Conservation (phyloP, 1,140 invertebrate genomes). For the Zaprionus africanus region DNA sequence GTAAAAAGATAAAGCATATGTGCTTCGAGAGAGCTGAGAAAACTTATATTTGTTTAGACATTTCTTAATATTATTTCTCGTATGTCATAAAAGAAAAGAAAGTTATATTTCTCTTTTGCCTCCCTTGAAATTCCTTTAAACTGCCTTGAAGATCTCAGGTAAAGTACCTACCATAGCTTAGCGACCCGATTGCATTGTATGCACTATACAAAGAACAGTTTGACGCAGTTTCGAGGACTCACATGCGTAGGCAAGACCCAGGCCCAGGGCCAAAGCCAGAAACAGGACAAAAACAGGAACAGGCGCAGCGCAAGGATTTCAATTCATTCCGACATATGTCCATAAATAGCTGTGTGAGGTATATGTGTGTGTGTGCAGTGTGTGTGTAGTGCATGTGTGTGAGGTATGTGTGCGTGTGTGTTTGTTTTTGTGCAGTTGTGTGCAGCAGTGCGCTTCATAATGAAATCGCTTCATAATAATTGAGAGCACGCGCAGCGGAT, state of each 20-base stretch:
- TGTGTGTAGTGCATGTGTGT: conserved; percentile 14
- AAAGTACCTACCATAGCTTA: background rate
- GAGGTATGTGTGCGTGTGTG: background rate
- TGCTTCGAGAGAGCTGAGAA: too few relatives aligned
- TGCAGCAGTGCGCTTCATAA: conserved; percentile 17
- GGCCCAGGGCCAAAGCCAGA: background rate
- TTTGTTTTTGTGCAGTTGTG: conserved; percentile 4
- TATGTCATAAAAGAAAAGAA: background rate
- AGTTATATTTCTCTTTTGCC: background rate
- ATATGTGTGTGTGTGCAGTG: conserved; percentile 4
- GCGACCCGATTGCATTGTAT: background rate
- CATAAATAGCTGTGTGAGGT: conserved; percentile 13
- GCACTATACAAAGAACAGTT: background rate
- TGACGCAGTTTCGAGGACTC: conserved; percentile 1
- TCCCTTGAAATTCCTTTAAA: background rate
- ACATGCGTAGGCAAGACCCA: background rate
- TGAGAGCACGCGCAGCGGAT: conserved; percentile 74
- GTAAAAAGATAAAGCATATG: background rate
- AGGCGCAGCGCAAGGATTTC: background rate
- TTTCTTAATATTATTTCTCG: too few relatives aligned
- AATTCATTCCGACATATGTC: conserved; percentile 15
- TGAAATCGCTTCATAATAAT: conserved; percentile 68
- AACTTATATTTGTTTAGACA: too few relatives aligned
- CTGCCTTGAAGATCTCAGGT: background rate
- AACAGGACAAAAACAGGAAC: background rate